These are phyloP conservation scores for Rhinopomastus cyanomelas DNA, from an alignment of 2,113 vertebrate species.

Conservation along the genomic window DNA sequence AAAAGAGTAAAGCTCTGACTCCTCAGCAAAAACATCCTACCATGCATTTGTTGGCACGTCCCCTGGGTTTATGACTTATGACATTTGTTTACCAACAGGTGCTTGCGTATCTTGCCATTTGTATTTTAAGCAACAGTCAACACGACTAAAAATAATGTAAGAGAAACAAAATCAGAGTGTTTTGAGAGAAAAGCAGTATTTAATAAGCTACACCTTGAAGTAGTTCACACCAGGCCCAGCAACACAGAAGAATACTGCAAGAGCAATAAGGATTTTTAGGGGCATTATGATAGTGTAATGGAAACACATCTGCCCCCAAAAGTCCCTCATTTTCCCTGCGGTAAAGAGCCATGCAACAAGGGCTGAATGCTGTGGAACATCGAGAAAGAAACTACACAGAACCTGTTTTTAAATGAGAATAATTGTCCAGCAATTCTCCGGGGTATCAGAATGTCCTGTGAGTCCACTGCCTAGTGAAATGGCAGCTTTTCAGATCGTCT, in stretches of 20 bases:
- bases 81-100: constrained; percentile 38
- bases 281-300: constrained; percentile 90
- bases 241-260: constrained; percentile 85
- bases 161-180: background rate
- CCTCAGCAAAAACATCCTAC: background rate
- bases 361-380: constrained; percentile 48
- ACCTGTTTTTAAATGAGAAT: constrained; percentile 61
- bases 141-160: constrained; percentile 58
- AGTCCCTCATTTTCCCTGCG: constrained; percentile 95
- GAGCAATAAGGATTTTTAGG: constrained; percentile 97
- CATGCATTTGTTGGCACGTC: constrained; percentile 12
- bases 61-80: constrained; percentile 52
- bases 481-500: background rate
- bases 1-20: constrained; percentile 26
- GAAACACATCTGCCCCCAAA: constrained; percentile 95
- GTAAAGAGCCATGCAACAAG: constrained; percentile 72
- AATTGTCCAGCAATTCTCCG: constrained; percentile 28
- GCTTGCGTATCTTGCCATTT: constrained; percentile 25
- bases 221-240: constrained; percentile 34
- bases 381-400: constrained; percentile 68
- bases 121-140: constrained; percentile 62
- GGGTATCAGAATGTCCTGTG: constrained; percentile 1
- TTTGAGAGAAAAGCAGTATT: constrained; percentile 29
- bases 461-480: background rate
- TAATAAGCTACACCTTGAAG: constrained; percentile 49